Evolutionary conservation across 1,140 invertebrate genomes (phyloP), one percentile per base, ranked within the genome.

Genomic region (Calephelis nemesis): DNA sequence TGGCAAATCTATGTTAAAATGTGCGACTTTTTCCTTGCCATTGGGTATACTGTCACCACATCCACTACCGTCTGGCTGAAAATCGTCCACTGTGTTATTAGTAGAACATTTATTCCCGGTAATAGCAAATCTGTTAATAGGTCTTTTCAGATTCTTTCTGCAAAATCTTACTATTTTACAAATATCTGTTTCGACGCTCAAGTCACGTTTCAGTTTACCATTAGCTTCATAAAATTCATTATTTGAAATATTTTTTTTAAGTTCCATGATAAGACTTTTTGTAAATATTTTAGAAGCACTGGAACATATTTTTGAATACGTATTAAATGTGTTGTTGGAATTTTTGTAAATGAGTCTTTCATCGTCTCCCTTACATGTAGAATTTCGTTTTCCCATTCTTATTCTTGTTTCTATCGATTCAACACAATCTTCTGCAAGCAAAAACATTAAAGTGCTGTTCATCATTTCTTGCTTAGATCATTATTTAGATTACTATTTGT

Each of bases 111-210:
- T 82, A 9, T 73, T 84, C 9, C 65, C 72, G 13, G 77, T 77
- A 45, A 67, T 65, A 12, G 70, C 63, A 39, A 65, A 67, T 66
- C 64, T 68, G 52, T 65, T 72, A 30, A 58, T 67, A 49, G 71
- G 40, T 71, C 70, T 77, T 13, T 70, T 77, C 49, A 68, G 75
- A 58, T 81, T 82, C 0, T 62, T 77, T 68, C 73, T 87, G 48
- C 70, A 82, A 71, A 82, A 78, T 10, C 78, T 77, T 63, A 82
- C 79, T 10, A 86, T 49, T 45, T 81, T 75, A 62, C 85, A 90
- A 50, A 85, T 63, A 62, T 86, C 82, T 7, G 85, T 88, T 77
- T 85, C 85, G 5, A 90, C 72, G 47, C 84, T 83, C 12, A 87
- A 71, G 66, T 88, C 85, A 68, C 78, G 76, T 77, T 87, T 90